phyloP scores from a whole-genome alignment of 2,888 invertebrate genomes.

The Agonum fuliginosum region DNA sequence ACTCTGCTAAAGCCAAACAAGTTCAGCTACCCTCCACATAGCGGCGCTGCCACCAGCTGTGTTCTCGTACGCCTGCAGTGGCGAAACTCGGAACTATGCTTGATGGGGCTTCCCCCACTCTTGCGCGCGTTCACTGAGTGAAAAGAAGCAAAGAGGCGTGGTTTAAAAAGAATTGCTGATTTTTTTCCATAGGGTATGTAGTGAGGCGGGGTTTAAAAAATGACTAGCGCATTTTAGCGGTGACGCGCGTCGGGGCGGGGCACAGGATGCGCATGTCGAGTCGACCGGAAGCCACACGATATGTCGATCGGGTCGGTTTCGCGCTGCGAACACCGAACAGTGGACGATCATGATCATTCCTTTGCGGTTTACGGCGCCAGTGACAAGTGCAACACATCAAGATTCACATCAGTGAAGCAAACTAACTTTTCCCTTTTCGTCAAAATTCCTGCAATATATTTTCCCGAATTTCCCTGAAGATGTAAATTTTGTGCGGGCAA shows the following conservation, averaged over 20 bases:
- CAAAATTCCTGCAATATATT: not conserved
- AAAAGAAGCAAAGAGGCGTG: slow-evolving; percentile 66
- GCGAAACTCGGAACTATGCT: not conserved
- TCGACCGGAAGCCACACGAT: slow-evolving; percentile 67
- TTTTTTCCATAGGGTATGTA: slow-evolving; percentile 68
- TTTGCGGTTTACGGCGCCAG: slow-evolving; percentile 14
- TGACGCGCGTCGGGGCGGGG: slow-evolving; percentile 67
- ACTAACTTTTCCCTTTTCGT: not conserved
- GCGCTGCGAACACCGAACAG: slow-evolving; percentile 7
- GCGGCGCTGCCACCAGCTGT: slow-evolving; percentile 4
- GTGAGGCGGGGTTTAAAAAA: slow-evolving; percentile 71
- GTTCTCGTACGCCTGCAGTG: not conserved
- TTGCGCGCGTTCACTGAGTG: not conserved
- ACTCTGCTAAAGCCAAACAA: not conserved
- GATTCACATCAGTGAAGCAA: not conserved
- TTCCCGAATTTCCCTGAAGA: not conserved
- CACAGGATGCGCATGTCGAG: slow-evolving; percentile 70
- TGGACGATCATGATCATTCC: slow-evolving; percentile 16
- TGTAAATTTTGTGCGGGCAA: not conserved
- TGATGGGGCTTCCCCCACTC: not conserved
- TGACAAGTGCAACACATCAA: not conserved
- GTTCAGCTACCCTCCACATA: slow-evolving; percentile 34
- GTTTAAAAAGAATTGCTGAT: slow-evolving; percentile 67
- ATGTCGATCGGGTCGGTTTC: slow-evolving; percentile 55
- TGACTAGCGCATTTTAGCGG: slow-evolving; percentile 69